Evolutionary conservation across 2,113 vertebrate species (phyloP).

Genomic region (Neolamprologus ventralis): DNA sequence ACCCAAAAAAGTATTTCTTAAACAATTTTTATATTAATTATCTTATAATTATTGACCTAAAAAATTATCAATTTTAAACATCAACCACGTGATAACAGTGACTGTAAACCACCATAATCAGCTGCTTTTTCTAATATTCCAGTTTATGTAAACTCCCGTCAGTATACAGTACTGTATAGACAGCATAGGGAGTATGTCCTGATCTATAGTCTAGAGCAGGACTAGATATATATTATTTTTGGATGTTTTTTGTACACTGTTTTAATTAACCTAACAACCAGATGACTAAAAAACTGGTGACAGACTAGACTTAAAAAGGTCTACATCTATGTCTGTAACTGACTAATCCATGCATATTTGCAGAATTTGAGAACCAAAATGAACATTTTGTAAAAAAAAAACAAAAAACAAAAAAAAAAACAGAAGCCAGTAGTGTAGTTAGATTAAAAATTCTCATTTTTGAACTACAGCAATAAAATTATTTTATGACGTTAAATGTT

Average conservation of each 20-base stretch:
- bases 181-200: fast-evolving
- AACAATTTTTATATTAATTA: background rate
- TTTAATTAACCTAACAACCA: fast-evolving
- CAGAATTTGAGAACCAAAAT: background rate
- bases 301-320: fast-evolving
- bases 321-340: background rate
- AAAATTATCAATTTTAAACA: background rate
- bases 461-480: background rate
- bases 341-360: fast-evolving
- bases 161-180: background rate
- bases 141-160: background rate
- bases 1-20: background rate
- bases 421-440: background rate
- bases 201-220: background rate
- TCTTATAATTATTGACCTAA: background rate
- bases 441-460: background rate
- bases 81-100: background rate
- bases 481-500: background rate
- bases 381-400: background rate
- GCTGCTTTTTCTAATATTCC: background rate
- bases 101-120: background rate
- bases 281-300: background rate
- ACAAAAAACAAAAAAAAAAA: fast-evolving
- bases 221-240: background rate
- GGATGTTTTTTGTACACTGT: background rate